Base-by-base conservation (phyloP, 2,113 vertebrate species). In the Pelecanus crispus region DNA sequence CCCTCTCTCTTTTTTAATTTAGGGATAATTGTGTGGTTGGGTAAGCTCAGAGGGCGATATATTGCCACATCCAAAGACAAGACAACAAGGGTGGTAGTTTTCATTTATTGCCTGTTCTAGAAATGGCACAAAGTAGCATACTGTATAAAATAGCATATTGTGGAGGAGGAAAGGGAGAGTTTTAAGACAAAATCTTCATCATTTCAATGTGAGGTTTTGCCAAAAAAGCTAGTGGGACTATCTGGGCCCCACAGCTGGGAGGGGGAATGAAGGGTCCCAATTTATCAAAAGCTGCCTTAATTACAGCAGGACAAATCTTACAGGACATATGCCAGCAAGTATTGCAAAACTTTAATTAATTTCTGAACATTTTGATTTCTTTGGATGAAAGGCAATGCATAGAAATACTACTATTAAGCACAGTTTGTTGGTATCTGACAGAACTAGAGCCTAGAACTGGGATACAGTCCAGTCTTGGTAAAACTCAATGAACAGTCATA, bases 61-160 rank as follows among this genome's bases (percentile, higher is more conserved):
- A 82, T 96, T 97, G 95, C 96, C 79, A 95, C 95, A 97, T 96
- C 85, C 95, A 96, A 89, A 97, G 91, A 73, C 19, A 68, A 94
- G 95, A 91, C 91, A 81, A 62, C 88, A 96, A 74, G 94, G 79
- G 50, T 77, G 74, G 72, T 93, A 96, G 58, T 49, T 95, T 90
- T 89, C 52, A 18, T 93, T 77, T 72, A 56, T 52, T 95, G 71
- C 61, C 22, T 75, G 50, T 84, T 82, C 56, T 89, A 74, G 88
- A 84, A 98, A 71, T 70, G 90, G 58, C 70, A 86, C 18, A 53
- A 84, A 86, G 81, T 62, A 86, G 32, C 13, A 44, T 11, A 50
- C 17, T 68, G 26, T 42, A 85, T 29, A 63, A 53, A 94, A n/a
- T 2, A 83, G 3, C 21, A 62, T 9, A 6, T 17, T 88, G 38